Evolutionary conservation across 2,113 vertebrate genomes (phyloP).

Genomic region (Aphyosemion australe): DNA sequence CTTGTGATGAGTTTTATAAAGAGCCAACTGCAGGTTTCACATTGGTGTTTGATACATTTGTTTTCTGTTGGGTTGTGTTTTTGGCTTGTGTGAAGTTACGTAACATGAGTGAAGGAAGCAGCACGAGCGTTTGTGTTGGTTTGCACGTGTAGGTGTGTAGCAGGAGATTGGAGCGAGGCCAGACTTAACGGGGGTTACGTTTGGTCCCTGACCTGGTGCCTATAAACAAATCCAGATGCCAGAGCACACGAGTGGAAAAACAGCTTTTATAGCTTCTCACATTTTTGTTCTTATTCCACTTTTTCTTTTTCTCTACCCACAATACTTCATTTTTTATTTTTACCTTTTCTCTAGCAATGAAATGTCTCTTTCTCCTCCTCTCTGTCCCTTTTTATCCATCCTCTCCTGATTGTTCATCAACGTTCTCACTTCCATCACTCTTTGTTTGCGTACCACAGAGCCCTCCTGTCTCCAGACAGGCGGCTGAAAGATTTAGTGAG

Average conservation of each 20-base stretch:
- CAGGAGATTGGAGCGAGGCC: slow-evolving; percentile 29
- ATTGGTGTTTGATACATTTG: slow-evolving; percentile 6
- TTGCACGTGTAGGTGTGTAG: slow-evolving; percentile 28
- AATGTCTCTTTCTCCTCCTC: background rate
- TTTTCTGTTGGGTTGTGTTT: slow-evolving; percentile 7
- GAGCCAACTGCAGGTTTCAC: slow-evolving; percentile 1
- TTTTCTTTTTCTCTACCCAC: background rate
- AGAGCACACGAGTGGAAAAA: slow-evolving; percentile 24
- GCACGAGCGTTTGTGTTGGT: slow-evolving; percentile 19
- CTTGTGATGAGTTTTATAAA: background rate
- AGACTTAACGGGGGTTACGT: slow-evolving; percentile 70
- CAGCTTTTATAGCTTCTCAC: slow-evolving; percentile 27
- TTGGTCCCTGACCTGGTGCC: slow-evolving; percentile 72
- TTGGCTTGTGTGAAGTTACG: slow-evolving; percentile 35
- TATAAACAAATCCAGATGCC: slow-evolving; percentile 75
- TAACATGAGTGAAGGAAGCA: slow-evolving; percentile 26
- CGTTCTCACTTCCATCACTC: background rate
- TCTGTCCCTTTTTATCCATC: background rate
- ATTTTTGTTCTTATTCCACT: background rate
- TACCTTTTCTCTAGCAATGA: background rate
- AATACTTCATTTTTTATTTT: background rate
- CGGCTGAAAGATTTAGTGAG: slow-evolving; percentile 46
- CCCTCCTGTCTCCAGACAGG: slow-evolving; percentile 47
- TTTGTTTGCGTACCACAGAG: slow-evolving; percentile 29
- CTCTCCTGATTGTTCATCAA: background rate